A percentile compares a stretch with the other conserved stretches of the same genome.
These are phyloP conservation scores for Hydraecia micacea DNA, from an alignment of 2,888 invertebrate genomes.

Conservation along the genomic window DNA sequence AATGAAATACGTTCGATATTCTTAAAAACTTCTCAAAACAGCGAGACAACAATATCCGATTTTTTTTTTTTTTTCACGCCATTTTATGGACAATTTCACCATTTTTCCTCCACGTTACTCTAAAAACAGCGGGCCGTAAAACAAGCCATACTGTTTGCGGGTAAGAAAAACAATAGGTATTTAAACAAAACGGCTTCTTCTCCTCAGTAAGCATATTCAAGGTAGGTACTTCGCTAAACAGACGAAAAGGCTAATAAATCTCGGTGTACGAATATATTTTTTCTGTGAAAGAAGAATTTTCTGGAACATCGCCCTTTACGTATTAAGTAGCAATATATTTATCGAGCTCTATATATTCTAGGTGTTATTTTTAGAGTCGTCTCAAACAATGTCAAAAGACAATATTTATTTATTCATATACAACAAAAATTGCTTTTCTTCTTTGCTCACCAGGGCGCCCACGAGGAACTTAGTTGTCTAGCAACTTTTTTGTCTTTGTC, in stretches of 20 bases:
- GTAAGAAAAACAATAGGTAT: conserved; percentile 26
- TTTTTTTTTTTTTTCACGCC: background rate
- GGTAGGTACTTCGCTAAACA: conserved; percentile 18
- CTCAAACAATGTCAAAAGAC: background rate
- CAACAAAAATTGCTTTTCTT: conserved; percentile 14
- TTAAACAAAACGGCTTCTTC: conserved; percentile 9
- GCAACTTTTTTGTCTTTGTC: too few species aligned
- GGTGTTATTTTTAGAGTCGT: conserved; percentile 10
- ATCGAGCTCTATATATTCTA: conserved; percentile 8
- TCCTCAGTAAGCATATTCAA: conserved; percentile 30
- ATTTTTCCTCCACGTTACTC: conserved; percentile 5
- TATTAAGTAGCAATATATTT: conserved; percentile 18
- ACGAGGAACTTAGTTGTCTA: too few species aligned
- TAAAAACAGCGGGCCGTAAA: conserved; percentile 41
- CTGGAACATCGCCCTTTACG: conserved; percentile 32
- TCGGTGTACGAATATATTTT: conserved; percentile 30
- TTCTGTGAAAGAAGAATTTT: conserved; percentile 26
- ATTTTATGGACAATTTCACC: background rate
- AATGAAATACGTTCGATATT: background rate
- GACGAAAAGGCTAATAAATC: conserved; percentile 50
- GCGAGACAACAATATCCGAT: background rate
- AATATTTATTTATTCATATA: conserved; percentile 33
- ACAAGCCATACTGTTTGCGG: conserved; percentile 27
- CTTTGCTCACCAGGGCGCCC: background rate
- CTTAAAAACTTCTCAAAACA: background rate